Base-by-base conservation (phyloP, 2,888 invertebrate species). In the Scaptomyza polygonia region DNA sequence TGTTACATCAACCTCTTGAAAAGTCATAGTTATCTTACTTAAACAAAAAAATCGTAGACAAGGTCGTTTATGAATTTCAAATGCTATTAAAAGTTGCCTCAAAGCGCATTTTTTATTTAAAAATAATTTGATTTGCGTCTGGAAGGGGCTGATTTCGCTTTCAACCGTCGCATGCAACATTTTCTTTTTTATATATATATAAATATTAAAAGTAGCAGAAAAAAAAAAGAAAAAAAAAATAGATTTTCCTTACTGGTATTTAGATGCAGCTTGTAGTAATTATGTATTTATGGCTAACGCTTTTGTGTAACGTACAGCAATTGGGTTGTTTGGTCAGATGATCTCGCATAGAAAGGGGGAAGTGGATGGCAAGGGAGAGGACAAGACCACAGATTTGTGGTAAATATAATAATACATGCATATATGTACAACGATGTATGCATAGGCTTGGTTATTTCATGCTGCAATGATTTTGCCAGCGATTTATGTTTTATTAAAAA, bases 271-370 rank as follows among this genome's bases (percentile, higher is more conserved):
- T 69, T 44, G 57, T 43, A 64, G 71, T 79, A 85, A 80, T 82
- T 85, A 78, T 77, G 79, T 79, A 74, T 89, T 89, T 86, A 87
- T 86, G 84, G 85, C 78, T 77, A 83, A 70, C 72, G 79, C 72
- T 81, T 89, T 86, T 86, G 82, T 81, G 70, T 85, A 79, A 75
- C 73, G 80, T 65, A 55, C 62, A 57, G 62, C 72, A 89, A 85
- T 86, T 88, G 83, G 89, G 89, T 89, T 89, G 88, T 78, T 88
- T 89, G 89, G 89, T 89, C 88, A 89, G 88, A 71, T 73, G 72
- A 72, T 57, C 49, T 54, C 32, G 48, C 43, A 25, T 9, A 34
- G 34, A 27, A 29, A 32, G 36, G 14, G 21, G 5, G 21, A 8
- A 21, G 18, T 8, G 11, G 29, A 1, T 3, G 44, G 3, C 14